These are phyloP conservation scores for Elegia similella DNA, from an alignment of 2,888 invertebrate species.

Conservation along the genomic window DNA sequence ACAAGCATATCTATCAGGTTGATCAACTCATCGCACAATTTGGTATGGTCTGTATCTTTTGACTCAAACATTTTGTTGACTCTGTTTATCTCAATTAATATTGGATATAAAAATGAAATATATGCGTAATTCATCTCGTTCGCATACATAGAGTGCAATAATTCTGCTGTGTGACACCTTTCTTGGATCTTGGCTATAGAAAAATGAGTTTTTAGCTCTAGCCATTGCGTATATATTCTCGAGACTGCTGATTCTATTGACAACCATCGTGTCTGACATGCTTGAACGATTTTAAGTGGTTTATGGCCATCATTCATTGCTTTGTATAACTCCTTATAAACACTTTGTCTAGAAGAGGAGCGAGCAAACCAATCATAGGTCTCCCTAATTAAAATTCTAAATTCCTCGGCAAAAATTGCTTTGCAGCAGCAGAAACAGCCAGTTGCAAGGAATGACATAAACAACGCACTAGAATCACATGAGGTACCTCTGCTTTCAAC, in stretches of 20 bases:
- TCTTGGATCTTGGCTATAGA: constrained; percentile 22
- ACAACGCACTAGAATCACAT: constrained; percentile 40
- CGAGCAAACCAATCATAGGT: constrained; percentile 40
- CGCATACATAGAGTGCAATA: constrained; percentile 26
- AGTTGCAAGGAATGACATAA: constrained; percentile 45
- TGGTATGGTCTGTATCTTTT: too few species aligned
- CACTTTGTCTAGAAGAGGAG: constrained; percentile 28
- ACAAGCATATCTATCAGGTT: too few species aligned
- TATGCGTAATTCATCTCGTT: constrained; percentile 26
- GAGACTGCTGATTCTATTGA: constrained; percentile 35
- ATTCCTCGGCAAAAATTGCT: constrained; percentile 34
- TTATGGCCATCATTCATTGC: constrained; percentile 31
- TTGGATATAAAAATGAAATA: constrained; percentile 18
- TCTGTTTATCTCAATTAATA: too few species aligned
- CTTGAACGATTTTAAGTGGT: constrained; percentile 34
- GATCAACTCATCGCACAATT: too few species aligned
- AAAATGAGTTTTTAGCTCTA: constrained; percentile 26
- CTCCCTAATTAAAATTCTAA: constrained; percentile 36
- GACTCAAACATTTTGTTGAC: too few species aligned
- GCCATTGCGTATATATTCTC: constrained; percentile 22
- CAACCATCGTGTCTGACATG: constrained; percentile 33
- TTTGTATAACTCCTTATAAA: constrained; percentile 27
- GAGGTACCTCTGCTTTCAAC: constrained; percentile 38
- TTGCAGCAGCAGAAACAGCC: constrained; percentile 26
- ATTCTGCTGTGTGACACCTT: constrained; percentile 26